Evolutionary conservation across 2,113 vertebrate genomes (phyloP).

Genomic region (Saimiri boliviensis): DNA sequence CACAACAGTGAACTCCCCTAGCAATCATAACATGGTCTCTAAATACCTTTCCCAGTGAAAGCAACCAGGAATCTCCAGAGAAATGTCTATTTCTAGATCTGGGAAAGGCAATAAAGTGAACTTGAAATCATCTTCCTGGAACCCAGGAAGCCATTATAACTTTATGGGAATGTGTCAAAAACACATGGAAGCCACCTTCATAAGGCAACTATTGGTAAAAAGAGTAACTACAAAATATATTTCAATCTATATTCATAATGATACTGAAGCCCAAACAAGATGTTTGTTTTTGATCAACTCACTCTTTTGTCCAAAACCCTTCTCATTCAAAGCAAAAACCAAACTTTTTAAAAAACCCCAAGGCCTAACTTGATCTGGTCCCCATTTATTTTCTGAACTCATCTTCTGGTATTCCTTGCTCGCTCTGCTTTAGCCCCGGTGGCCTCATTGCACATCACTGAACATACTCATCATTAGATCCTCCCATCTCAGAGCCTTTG

Average conservation of each 20-base stretch:
- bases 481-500: not conserved
- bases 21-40: not conserved
- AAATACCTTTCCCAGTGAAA: not conserved
- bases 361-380: no score
- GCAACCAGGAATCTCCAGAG: not conserved
- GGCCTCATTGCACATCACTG: not conserved
- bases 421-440: not conserved
- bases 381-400: not conserved
- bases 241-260: not conserved
- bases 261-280: not conserved
- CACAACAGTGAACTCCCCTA: not conserved
- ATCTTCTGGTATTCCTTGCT: not conserved
- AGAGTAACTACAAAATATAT: not conserved
- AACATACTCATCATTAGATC: no score
- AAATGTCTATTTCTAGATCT: not conserved
- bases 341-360: not conserved
- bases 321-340: not conserved
- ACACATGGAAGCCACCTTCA: not conserved
- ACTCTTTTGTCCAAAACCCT: not conserved
- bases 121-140: not conserved
- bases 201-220: not conserved
- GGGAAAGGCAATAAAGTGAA: not conserved
- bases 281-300: slow-evolving; percentile 8
- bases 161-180: not conserved
- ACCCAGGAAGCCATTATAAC: not conserved